phyloP scores from a whole-genome alignment of 2,797 vertebrate species.

The Hephaestus fuliginosus region DNA sequence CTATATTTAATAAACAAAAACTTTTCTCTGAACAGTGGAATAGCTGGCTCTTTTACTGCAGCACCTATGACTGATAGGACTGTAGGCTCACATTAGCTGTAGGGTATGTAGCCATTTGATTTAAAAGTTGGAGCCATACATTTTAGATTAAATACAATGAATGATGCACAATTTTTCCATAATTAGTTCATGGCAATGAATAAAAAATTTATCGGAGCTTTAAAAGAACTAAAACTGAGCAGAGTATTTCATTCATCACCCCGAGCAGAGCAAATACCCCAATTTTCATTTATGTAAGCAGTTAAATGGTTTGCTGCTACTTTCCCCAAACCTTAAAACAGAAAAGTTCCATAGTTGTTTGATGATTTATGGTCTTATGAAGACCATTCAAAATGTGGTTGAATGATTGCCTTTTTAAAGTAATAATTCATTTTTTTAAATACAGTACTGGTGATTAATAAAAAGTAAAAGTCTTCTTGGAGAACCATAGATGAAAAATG shows the following conservation, averaged over 20 bases:
- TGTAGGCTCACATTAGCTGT: neutral
- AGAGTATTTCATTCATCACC: constrained; percentile 44
- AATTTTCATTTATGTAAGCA: constrained; percentile 23
- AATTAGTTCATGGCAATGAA: constrained; percentile 44
- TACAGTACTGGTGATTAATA: constrained; percentile 26
- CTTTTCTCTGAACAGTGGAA: neutral
- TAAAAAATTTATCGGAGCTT: constrained; percentile 47
- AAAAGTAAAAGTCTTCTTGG: neutral
- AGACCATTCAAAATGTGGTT: constrained; percentile 19
- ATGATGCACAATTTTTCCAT: neutral
- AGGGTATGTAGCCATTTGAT: constrained; percentile 3
- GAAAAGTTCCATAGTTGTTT: constrained; percentile 6
- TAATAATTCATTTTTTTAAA: constrained; percentile 30
- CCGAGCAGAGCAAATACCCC: neutral
- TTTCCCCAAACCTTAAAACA: constrained; percentile 13
- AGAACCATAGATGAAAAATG: constrained; percentile 6
- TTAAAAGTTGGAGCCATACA: constrained; percentile 18
- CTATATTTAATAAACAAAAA: too few relatives aligned
- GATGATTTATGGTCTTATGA: constrained; percentile 19
- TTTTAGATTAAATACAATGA: constrained; percentile 24
- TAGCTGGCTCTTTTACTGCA: neutral
- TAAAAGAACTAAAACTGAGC: constrained; percentile 15
- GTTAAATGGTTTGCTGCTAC: neutral
- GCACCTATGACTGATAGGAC: neutral
- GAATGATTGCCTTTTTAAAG: constrained; percentile 39